Percentiles rank a stretch among this genome's conserved stretches.
Conservation (phyloP, 2,888 invertebrate genomes). For the Agrochola litura region DNA sequence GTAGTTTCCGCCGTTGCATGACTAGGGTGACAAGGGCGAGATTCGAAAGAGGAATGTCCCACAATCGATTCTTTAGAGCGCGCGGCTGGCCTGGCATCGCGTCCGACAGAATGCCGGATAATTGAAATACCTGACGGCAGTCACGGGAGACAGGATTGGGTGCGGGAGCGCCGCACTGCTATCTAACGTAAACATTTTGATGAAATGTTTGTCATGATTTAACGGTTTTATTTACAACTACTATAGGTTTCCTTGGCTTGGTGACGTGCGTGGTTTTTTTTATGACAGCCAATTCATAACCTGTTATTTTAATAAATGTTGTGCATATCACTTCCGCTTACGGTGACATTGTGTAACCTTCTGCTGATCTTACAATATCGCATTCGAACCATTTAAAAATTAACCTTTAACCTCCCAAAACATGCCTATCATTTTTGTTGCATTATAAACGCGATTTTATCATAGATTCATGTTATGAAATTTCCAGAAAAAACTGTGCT, state of each 20-base stretch:
- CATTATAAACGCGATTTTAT: background rate
- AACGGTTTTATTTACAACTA: constrained; percentile 43
- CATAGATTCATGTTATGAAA: background rate
- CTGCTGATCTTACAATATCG: constrained; percentile 34
- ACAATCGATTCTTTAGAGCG: constrained; percentile 77
- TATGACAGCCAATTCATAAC: constrained; percentile 34
- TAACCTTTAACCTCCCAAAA: background rate
- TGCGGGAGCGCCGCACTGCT: constrained; percentile 63
- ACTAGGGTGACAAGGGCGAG: constrained; percentile 74
- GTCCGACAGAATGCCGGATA: constrained; percentile 74
- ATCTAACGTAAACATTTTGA: constrained; percentile 75
- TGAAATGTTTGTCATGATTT: constrained; percentile 71
- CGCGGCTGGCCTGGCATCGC: constrained; percentile 67
- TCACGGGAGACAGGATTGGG: constrained; percentile 71
- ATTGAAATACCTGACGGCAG: constrained; percentile 80
- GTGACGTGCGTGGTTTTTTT: constrained; percentile 37
- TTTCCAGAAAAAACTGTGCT: background rate
- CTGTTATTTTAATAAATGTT: constrained; percentile 36
- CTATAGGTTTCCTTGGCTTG: constrained; percentile 35
- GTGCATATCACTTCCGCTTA: constrained; percentile 55
- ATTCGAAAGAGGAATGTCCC: constrained; percentile 77
- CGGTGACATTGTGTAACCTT: constrained; percentile 54
- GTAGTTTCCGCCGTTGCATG: constrained; percentile 63
- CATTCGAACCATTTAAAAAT: constrained; percentile 1
- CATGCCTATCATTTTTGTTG: background rate